Evolutionary conservation across 2,797 vertebrate species (phyloP), one percentile per base, ranked within the genome.

Genomic region (Lacerta viridis): DNA sequence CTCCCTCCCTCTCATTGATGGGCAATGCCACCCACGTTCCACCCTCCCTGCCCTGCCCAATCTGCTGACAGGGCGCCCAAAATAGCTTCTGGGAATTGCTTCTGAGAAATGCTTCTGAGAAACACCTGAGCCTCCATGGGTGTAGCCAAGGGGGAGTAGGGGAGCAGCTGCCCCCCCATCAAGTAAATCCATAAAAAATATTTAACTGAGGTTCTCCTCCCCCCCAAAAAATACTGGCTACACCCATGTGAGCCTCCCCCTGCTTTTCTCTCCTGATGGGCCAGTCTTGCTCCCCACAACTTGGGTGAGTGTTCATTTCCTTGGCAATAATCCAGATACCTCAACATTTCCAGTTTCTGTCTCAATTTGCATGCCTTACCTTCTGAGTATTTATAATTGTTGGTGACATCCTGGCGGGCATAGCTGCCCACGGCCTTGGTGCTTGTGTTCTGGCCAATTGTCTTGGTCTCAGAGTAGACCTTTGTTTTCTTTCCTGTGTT

Each of bases 361-460:
- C 13, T 0, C 8, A 4, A 13, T n/a, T 29, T 25, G 7, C 3
- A 0, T 10, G 69, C n/a, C 90, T 83, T 96, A 99, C 99, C 98
- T 97, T 99, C 99, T 84, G 97, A 96, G 72, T 98, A 97, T 95
- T 99, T 99, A 94, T 99, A 99, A 25, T 97, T 94, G 0, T 90
- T 89, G 0, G 99, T 99, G 95, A 99, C 90, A 8, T 99, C 98
- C 88, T 98, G 95, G 84, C 98, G 98, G 50, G 88, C 33, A 76
- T 98, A 94, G 74, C 97, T 97, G 2, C 98, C 98, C 74, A 98
- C 95, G 0, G 98, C 98, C 93, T 99, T 99, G 84, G 99, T 99
- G 95, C 98, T 99, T 95, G 98, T 99, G 93, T 94, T 97, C 64
- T 61, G 96, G 68, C 99, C 99, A 27, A 99, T 84, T 2, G 39